A percentile compares a stretch with the other conserved stretches of the same genome.
Conservation (phyloP, 2,797 vertebrate species). For the Gila robusta region DNA sequence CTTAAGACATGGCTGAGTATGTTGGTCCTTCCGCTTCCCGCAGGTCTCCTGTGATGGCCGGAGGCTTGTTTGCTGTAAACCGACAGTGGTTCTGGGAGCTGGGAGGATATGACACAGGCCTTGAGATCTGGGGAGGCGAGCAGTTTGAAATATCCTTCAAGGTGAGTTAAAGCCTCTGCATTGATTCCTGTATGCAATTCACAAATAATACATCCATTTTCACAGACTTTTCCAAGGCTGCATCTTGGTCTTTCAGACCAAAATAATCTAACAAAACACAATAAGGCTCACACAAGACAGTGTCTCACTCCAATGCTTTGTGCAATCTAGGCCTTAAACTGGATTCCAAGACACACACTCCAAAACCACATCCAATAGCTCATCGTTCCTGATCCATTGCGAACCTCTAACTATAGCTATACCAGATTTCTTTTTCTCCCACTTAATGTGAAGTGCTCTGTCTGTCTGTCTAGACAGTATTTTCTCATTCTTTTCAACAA, state of each 20-base stretch:
- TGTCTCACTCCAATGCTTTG: conserved; percentile 17
- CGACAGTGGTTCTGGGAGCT: conserved; percentile 90
- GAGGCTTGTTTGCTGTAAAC: conserved; percentile 87
- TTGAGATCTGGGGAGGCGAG: conserved; percentile 93
- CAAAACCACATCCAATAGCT: conserved; percentile 4
- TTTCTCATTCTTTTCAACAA: conserved; percentile 54
- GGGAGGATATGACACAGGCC: conserved; percentile 90
- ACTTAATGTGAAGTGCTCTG: conserved; percentile 27
- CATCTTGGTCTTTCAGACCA: background rate
- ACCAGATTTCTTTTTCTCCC: conserved; percentile 31
- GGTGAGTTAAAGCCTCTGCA: conserved; percentile 49
- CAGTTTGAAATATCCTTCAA: conserved; percentile 93
- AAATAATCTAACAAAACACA: conserved; percentile 28
- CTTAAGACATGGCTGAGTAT: conserved; percentile 10
- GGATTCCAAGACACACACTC: conserved; percentile 24
- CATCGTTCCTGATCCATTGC: conserved; percentile 14
- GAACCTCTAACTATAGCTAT: conserved; percentile 20
- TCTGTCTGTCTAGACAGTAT: conserved; percentile 30
- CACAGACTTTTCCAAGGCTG: conserved; percentile 6
- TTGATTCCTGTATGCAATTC: background rate
- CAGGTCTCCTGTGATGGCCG: conserved; percentile 92
- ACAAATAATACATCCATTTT: conserved; percentile 26
- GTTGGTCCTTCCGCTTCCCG: conserved; percentile 20
- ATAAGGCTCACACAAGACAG: background rate
- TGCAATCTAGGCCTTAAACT: conserved; percentile 8